These are phyloP conservation scores for Dolichoris vasculosae DNA, from an alignment of 1,140 invertebrate species.

Conservation along the genomic window DNA sequence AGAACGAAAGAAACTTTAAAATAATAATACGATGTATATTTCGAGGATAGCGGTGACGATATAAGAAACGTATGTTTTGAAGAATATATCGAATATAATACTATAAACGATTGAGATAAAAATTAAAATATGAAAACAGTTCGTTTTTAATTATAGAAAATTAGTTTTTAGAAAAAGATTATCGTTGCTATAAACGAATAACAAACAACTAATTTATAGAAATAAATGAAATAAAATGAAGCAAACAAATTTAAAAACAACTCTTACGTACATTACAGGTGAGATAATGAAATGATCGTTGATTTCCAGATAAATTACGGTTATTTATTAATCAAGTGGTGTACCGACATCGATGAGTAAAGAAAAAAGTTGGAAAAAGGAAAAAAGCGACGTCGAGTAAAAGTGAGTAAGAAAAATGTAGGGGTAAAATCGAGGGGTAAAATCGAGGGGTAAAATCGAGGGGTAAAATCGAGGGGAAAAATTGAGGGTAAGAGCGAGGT, in stretches of 20 bases:
- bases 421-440: conserved; percentile 22
- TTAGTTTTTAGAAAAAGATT: no score
- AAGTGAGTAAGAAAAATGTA: background rate
- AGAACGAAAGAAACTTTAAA: no score
- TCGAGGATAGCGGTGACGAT: no score
- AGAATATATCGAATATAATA: no score
- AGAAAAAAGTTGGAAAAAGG: background rate
- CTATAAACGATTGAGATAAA: no score
- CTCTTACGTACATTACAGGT: no score
- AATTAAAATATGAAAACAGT: no score
- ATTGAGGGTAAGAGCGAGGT: conserved; percentile 34
- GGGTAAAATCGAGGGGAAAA: conserved; percentile 1
- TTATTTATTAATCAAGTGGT: background rate
- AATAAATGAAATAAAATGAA: background rate
- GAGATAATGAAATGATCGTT: background rate
- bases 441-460: background rate
- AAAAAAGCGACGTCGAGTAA: background rate
- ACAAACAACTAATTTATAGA: no score
- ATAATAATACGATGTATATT: no score
- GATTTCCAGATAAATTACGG: background rate
- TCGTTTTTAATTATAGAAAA: no score
- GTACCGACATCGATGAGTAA: background rate
- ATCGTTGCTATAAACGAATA: no score
- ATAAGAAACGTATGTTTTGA: no score
- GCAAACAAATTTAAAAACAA: background rate